Conservation (phyloP, 2,888 invertebrate species). For the Euproctis similis region DNA sequence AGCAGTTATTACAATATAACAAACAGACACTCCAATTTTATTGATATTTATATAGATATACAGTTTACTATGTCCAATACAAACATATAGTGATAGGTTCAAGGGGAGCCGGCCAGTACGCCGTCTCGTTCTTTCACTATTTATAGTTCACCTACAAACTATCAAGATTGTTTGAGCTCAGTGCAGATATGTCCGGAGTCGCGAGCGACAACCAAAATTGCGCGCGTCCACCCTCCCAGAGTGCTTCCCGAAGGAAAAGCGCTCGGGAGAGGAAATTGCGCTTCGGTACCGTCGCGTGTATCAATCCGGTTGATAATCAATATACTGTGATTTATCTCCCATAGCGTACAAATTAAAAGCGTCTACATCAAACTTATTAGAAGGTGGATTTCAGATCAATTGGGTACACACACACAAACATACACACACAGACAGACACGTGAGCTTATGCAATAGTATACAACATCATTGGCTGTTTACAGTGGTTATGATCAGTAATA, state of each 20-base stretch:
- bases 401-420: no score
- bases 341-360: conserved; percentile 38
- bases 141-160: conserved; percentile 68
- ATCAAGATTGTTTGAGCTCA: conserved; percentile 65
- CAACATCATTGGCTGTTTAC: conserved; percentile 44
- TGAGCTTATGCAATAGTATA: conserved; percentile 57
- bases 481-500: conserved; percentile 54
- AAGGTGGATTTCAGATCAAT: conserved; percentile 53
- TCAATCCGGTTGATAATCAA: conserved; percentile 27
- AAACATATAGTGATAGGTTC: conserved; percentile 63
- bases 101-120: conserved; percentile 70
- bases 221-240: conserved; percentile 40
- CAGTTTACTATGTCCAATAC: conserved; percentile 53
- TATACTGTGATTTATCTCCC: conserved; percentile 14
- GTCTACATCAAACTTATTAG: conserved; percentile 47
- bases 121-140: conserved; percentile 68
- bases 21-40: no score
- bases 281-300: conserved; percentile 21
- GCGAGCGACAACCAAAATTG: conserved; percentile 55
- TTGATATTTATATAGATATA: conserved; percentile 55
- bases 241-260: conserved; percentile 35
- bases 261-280: conserved; percentile 34
- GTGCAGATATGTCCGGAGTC: conserved; percentile 70
- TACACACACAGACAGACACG: conserved; percentile 42
- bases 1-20: no score